Conservation (phyloP, 2,888 invertebrate species). For the Drosophila mayaguana region DNA sequence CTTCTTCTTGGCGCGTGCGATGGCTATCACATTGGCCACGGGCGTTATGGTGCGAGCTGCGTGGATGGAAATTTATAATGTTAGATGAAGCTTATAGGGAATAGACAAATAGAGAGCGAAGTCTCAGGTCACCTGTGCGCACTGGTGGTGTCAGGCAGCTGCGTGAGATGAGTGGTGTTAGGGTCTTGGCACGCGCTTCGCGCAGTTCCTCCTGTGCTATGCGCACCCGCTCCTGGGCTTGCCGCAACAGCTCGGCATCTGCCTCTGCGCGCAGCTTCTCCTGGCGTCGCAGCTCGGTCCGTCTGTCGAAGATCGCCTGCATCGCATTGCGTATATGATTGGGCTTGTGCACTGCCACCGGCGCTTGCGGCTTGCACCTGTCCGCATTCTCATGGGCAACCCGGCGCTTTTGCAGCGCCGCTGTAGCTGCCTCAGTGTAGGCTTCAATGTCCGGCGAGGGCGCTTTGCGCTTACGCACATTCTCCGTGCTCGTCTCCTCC, state of each 20-base stretch:
- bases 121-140: constrained; percentile 49
- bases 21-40: constrained; percentile 90
- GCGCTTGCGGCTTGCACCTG: constrained; percentile 82
- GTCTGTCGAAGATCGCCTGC: constrained; percentile 84
- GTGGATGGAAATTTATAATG: neutral
- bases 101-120: neutral
- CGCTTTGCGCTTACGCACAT: constrained; percentile 69
- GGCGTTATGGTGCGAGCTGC: constrained; percentile 89
- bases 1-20: constrained; percentile 89
- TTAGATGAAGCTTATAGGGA: neutral
- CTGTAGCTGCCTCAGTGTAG: constrained; percentile 81
- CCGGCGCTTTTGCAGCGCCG: constrained; percentile 87
- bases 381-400: constrained; percentile 90
- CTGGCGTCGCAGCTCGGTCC: constrained; percentile 77
- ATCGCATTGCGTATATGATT: constrained; percentile 87
- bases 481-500: constrained; percentile 55
- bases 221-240: constrained; percentile 82
- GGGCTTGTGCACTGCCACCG: constrained; percentile 85
- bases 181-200: constrained; percentile 55
- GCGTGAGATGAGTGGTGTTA: constrained; percentile 82
- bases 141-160: constrained; percentile 76
- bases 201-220: constrained; percentile 78
- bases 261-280: constrained; percentile 74
- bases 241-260: constrained; percentile 75
- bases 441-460: constrained; percentile 81